Evolutionary conservation across 2,113 vertebrate genomes (phyloP), one percentile per base, ranked within the genome.

Genomic region (Aspidoscelis tigris): DNA sequence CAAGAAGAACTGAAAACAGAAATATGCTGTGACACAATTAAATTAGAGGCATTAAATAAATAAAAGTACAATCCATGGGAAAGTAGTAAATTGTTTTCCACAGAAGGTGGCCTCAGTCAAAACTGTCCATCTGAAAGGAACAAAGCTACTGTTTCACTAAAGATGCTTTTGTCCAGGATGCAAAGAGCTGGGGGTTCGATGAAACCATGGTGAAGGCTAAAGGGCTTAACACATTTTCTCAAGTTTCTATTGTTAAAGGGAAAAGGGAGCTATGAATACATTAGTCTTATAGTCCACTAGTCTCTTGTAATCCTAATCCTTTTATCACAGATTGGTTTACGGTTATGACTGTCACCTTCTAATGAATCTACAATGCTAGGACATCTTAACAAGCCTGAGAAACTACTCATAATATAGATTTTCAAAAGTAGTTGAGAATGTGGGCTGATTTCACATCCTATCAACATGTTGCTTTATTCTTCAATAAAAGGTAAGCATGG

Each of bases 391-490:
- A 44, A 61, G 73, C 8, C 39, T 75, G 71, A 75, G 41, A n/a
- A 61, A 55, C 16, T 8, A 39, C 6, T 77, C 33, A 61, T 4
- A 18, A 16, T 33, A 33, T 20, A 55, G n/a, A 39, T 77, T 39
- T 58, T 39, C 47, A 73, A 39, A 20, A 18, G 12, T 44, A 9
- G 53, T 8, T 47, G 10, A 39, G 39, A 53, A 80, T 69, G 20
- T 77, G 16, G 73, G 11, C 47, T 14, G n/a, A n/a, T 22, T 85
- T 50, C 50, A 55, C 73, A 84, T 81, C 41, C 69, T 84, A 1
- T 81, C 2, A 84, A 86, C 22, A 83, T 5, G 26, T 20, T 24
- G 0, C 86, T 2, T 66, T 84, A 39, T 71, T 50, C 24, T 70
- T 87, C 78, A 33, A 77, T 20, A 69, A 7, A 81, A 18, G 3